A percentile compares a stretch with the other conserved stretches of the same genome.
phyloP scores from a whole-genome alignment of 35 echinoderm and acorn worm species.

The Chiridota heheva region DNA sequence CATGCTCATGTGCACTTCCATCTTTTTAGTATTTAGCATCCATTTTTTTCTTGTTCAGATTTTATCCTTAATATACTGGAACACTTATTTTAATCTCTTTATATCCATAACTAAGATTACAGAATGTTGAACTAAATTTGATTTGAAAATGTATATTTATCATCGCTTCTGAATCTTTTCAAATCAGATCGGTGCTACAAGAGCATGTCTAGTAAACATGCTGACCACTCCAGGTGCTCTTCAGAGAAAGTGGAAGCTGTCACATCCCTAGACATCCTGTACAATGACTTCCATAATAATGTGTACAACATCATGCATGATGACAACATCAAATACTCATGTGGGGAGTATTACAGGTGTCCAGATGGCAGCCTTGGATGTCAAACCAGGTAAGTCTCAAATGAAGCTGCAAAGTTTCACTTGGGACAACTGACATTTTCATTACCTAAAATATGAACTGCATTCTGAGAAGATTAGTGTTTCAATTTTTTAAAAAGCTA shows the following conservation, averaged over 20 bases:
- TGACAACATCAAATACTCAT: slow-evolving; percentile 63
- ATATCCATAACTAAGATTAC: no score
- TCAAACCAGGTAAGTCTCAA: slow-evolving; percentile 68
- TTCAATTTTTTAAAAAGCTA: no score
- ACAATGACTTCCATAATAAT: slow-evolving; percentile 93
- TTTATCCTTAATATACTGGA: no score
- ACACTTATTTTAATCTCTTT: no score
- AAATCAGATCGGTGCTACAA: slow-evolving; percentile 74
- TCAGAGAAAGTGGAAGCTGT: slow-evolving; percentile 90
- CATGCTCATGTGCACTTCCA: no score
- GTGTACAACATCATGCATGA: slow-evolving; percentile 90
- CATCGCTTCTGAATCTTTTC: background rate
- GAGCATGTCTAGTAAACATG: slow-evolving; percentile 52
- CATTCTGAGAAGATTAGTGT: no score
- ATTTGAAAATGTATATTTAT: no score
- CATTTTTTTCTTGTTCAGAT: no score
- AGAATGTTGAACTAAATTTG: no score
- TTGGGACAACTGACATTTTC: no score
- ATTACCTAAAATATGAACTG: no score
- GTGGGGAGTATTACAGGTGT: slow-evolving; percentile 67
- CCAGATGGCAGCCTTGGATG: slow-evolving; percentile 75
- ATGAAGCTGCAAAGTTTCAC: background rate
- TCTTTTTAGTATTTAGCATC: no score
- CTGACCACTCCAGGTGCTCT: slow-evolving; percentile 69
- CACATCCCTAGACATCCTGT: slow-evolving; percentile 87